Evolutionary conservation across 2,797 vertebrate species (phyloP), one percentile per base, ranked within the genome.

Genomic region (Siniperca obscura): DNA sequence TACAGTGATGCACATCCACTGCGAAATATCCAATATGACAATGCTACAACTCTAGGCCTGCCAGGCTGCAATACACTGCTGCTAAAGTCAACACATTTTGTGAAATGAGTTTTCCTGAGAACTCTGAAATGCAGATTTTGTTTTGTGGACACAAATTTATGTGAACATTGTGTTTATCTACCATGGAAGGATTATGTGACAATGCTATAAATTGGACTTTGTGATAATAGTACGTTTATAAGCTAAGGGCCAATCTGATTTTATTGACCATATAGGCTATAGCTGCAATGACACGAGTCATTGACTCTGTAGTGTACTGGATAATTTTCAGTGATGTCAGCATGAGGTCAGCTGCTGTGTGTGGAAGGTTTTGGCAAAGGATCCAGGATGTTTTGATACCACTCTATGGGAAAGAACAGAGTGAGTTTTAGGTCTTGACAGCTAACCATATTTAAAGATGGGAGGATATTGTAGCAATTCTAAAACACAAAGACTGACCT

Each of bases 251-350:
- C 86, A 77, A 70, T 91, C 76, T 71, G 62, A 82, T 88, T 92
- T 90, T 91, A 93, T 91, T 84, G 87, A 89, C 83, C 85, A 89
- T 88, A 84, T 64, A 86, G 82, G 40, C 66, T 86, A 46, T 60
- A 79, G 78, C 87, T 82, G 87, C 82, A 90, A 79, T 87, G 85
- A 91, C 79, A 81, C 27, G 64, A 88, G 77, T 89, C 87, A 85
- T 90, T 92, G 91, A 90, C 61, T 86, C 77, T 42, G 74, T 84
- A 82, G 66, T 76, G 80, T 74, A 72, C 70, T 73, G 73, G 80
- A 80, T 86, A 73, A 71, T 79, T 85, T 87, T 83, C 80, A 81
- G 60, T 80, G 82, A 86, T 83, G 76, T 89, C 82, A 90, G 86
- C 89, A 85, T 68, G 62, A 84, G 80, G 57, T 79, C 78, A 68